These are phyloP conservation scores for Sebastes cheni DNA, from an alignment of 2,797 vertebrate species.

Conservation along the genomic window DNA sequence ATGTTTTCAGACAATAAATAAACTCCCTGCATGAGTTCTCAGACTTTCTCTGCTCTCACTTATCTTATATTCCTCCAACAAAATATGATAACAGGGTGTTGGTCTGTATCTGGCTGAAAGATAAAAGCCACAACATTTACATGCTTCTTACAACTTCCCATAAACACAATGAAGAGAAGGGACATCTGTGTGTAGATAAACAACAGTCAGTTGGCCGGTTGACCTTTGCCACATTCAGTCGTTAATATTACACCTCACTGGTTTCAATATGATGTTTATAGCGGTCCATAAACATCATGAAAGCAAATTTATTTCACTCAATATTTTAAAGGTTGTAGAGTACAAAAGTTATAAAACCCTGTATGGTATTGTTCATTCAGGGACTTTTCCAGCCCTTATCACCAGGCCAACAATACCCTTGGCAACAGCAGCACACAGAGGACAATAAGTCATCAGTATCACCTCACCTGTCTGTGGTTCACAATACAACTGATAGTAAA, in stretches of 20 bases:
- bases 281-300: background rate
- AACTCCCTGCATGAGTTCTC: background rate
- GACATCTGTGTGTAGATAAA: slow-evolving; percentile 50
- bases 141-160: background rate
- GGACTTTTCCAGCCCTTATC: slow-evolving; percentile 32
- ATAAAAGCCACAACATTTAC: slow-evolving; percentile 20
- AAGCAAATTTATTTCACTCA: background rate
- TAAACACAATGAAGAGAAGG: slow-evolving; percentile 14
- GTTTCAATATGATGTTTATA: background rate
- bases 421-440: background rate
- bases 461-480: slow-evolving; percentile 21
- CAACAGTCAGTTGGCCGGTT: slow-evolving; percentile 3
- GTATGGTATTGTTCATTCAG: background rate
- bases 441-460: slow-evolving; percentile 51
- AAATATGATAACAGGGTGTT: background rate
- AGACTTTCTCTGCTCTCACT: background rate
- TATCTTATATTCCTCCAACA: background rate
- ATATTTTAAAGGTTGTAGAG: background rate
- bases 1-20: background rate
- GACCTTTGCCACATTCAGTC: too few relatives aligned
- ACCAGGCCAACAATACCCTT: background rate
- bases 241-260: background rate
- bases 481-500: background rate
- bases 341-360: background rate
- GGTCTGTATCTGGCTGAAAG: slow-evolving; percentile 20